These are phyloP conservation scores for Mobula hypostoma DNA, from an alignment of 2,113 vertebrate species.

Conservation along the genomic window DNA sequence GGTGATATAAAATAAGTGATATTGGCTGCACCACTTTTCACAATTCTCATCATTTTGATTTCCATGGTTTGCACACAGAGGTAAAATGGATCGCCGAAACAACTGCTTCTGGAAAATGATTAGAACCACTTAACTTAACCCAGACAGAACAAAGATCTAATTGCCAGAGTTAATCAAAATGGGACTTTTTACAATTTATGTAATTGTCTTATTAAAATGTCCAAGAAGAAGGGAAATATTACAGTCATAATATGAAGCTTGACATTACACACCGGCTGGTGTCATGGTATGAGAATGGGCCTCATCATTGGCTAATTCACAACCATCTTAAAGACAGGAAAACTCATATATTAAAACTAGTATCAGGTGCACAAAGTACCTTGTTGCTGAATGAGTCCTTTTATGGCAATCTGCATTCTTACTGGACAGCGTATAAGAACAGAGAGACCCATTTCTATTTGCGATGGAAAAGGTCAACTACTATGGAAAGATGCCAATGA, in stretches of 20 bases:
- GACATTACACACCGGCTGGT: background rate
- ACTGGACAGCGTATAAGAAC: background rate
- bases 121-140: background rate
- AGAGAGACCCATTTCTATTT: conserved; percentile 5
- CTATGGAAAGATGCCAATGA: background rate
- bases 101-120: background rate
- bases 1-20: background rate
- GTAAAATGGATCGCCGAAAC: background rate
- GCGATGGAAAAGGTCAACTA: background rate
- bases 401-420: background rate
- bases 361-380: background rate
- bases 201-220: conserved; percentile 17
- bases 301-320: background rate
- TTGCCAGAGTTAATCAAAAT: conserved; percentile 12
- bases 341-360: background rate
- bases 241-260: background rate
- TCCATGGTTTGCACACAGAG: background rate
- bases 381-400: background rate
- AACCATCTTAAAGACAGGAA: background rate
- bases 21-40: background rate
- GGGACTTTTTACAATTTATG: background rate
- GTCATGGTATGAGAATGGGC: background rate
- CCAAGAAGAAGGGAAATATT: background rate
- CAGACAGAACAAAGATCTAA: background rate
- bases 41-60: background rate